phyloP scores from a whole-genome alignment of 2,113 vertebrate species.

The Tichodroma muraria region DNA sequence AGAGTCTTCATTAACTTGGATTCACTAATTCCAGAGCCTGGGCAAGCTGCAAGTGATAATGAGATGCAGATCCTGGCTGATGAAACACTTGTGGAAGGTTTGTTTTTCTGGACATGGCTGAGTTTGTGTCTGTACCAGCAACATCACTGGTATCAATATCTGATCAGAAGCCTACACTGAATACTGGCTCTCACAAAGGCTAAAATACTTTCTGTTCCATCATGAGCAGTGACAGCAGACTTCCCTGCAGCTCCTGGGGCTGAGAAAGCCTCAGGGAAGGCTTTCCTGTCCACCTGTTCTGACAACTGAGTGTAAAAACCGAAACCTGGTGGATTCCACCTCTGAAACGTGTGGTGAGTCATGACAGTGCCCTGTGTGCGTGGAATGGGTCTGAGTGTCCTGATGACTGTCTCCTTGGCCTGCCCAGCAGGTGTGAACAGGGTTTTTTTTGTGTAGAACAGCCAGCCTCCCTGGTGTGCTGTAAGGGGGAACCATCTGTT shows the following conservation, averaged over 20 bases:
- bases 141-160: background rate
- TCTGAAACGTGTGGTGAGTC: background rate
- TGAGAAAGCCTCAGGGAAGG: background rate
- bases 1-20: background rate
- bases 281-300: background rate
- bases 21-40: background rate
- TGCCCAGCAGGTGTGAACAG: background rate
- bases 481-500: background rate
- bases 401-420: background rate
- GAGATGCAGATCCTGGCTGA: background rate
- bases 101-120: background rate
- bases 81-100: background rate
- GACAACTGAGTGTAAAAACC: background rate
- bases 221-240: background rate
- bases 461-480: background rate
- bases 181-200: background rate
- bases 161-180: background rate
- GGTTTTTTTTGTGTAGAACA: background rate
- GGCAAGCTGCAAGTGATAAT: background rate
- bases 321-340: background rate
- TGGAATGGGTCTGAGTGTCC: background rate
- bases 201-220: background rate
- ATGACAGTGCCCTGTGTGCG: background rate
- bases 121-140: background rate
- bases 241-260: background rate